A percentile compares a stretch with the other conserved stretches of the same genome.
Conservation (phyloP, 2,113 vertebrate genomes). For the Ondatra zibethicus region DNA sequence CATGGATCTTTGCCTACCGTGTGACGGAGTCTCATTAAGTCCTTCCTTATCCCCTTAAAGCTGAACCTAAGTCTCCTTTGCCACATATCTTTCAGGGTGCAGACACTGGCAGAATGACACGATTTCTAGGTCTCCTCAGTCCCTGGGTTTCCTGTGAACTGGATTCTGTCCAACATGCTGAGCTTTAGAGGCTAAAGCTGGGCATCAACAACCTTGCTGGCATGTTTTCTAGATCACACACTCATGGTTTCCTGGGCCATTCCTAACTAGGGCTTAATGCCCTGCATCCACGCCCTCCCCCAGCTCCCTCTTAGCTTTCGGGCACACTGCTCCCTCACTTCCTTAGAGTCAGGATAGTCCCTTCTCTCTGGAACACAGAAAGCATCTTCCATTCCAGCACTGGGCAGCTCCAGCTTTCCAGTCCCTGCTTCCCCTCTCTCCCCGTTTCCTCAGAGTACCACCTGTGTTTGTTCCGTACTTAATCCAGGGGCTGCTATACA, state of each 20-base stretch:
- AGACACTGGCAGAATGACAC: neutral
- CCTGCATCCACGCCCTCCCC: neutral
- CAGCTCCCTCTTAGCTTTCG: neutral
- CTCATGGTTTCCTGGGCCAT: neutral
- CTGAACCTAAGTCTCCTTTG: neutral
- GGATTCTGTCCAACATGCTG: neutral
- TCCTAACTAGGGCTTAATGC: neutral
- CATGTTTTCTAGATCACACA: neutral
- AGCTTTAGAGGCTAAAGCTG: rapidly evolving
- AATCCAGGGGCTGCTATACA: neutral
- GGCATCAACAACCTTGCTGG: neutral
- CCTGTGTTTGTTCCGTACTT: neutral
- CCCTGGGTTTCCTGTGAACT: neutral
- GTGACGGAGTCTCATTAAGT: neutral
- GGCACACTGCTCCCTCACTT: neutral
- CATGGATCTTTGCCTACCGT: neutral
- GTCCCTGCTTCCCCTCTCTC: neutral
- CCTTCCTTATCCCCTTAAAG: too few species aligned
- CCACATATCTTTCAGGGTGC: neutral
- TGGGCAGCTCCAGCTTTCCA: neutral
- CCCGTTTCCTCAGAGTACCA: neutral
- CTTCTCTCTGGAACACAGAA: neutral
- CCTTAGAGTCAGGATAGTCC: neutral
- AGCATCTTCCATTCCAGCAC: neutral
- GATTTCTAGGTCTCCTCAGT: neutral